Conservation (phyloP, 1,140 invertebrate species). For the Tenebrio molitor region DNA sequence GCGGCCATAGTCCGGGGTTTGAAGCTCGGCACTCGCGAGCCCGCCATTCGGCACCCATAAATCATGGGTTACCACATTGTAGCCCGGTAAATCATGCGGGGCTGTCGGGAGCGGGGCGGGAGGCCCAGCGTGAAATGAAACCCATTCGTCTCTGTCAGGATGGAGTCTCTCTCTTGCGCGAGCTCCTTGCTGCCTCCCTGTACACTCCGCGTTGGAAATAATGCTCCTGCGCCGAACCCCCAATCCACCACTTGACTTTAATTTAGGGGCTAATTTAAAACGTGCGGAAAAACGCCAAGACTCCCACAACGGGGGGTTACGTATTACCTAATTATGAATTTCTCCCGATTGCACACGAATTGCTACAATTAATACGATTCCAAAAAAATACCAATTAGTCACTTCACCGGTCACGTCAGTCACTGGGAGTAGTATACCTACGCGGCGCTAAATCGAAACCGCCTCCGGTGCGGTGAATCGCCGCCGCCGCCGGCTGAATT, state of each 20-base stretch:
- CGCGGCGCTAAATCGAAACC: too few species aligned
- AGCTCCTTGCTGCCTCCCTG: conserved; percentile 14
- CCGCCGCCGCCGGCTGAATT: too few species aligned
- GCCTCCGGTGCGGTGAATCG: too few species aligned
- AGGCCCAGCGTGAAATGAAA: conserved; percentile 71
- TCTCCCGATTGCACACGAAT: too few species aligned
- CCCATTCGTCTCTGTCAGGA: conserved; percentile 67
- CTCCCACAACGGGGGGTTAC: neutral
- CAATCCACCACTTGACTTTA: conserved; percentile 19
- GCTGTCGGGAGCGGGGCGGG: conserved; percentile 55
- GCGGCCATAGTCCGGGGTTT: conserved; percentile 56
- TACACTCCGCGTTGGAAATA: neutral
- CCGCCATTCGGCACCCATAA: conserved; percentile 69
- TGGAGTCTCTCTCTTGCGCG: conserved; percentile 58
- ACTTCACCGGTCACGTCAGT: too few species aligned
- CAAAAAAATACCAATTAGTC: too few species aligned
- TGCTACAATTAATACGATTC: too few species aligned
- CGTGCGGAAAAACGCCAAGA: conserved; percentile 5
- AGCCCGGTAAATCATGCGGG: conserved; percentile 76
- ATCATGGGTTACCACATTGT: conserved; percentile 79
- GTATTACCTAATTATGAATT: neutral
- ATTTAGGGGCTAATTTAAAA: conserved; percentile 26
- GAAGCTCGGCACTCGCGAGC: conserved; percentile 62
- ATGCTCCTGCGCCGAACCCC: conserved; percentile 19
- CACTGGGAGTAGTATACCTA: too few species aligned